These are phyloP conservation scores for Drosophila tsacasi DNA, from an alignment of 1,140 invertebrate genomes.

Conservation along the genomic window DNA sequence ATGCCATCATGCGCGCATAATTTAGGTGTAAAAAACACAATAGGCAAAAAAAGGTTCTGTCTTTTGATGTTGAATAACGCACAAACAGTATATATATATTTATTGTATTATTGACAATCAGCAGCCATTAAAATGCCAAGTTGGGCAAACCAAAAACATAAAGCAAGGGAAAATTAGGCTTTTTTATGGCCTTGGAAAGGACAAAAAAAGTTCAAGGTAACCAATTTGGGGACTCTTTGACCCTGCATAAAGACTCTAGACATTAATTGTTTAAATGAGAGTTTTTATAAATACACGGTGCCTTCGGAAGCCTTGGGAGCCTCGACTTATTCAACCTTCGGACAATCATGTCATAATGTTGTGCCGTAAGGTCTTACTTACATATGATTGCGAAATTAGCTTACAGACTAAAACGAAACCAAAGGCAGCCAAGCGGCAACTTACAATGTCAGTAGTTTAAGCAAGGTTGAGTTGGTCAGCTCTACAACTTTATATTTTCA, in stretches of 20 bases:
- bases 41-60: slow-evolving; percentile 45
- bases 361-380: not conserved
- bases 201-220: slow-evolving; percentile 50
- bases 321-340: not conserved
- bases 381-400: slow-evolving; percentile 34
- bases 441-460: slow-evolving; percentile 36
- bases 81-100: slow-evolving; percentile 25
- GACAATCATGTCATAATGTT: not conserved
- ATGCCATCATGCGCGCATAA: slow-evolving; percentile 57
- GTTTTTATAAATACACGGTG: not conserved
- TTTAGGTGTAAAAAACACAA: slow-evolving; percentile 43
- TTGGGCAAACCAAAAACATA: slow-evolving; percentile 18
- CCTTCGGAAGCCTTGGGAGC: not conserved
- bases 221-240: slow-evolving; percentile 4
- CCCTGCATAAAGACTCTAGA: not conserved
- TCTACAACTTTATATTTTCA: slow-evolving; percentile 2
- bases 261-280: slow-evolving; percentile 6
- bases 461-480: slow-evolving; percentile 10
- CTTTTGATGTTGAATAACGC: slow-evolving; percentile 32
- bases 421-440: slow-evolving; percentile 33
- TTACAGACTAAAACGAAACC: slow-evolving; percentile 31
- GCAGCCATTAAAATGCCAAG: slow-evolving; percentile 57
- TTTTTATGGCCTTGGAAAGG: slow-evolving; percentile 29
- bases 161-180: slow-evolving; percentile 33
- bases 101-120: slow-evolving; percentile 60